Conservation (phyloP, 2,113 vertebrate genomes). For the Trematomus loennbergii region DNA sequence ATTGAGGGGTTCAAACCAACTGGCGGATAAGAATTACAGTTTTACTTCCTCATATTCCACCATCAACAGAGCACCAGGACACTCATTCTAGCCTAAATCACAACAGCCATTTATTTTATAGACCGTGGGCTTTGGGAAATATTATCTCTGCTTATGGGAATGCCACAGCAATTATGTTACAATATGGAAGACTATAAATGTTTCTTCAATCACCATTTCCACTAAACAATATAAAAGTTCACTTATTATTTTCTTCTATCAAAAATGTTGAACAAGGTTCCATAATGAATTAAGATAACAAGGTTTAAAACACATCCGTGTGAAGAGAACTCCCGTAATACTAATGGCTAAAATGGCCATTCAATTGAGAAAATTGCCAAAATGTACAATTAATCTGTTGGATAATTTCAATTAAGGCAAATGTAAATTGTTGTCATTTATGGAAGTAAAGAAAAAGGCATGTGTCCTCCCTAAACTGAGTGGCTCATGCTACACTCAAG, state of each 20-base stretch:
- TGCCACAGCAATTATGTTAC: slow-evolving; percentile 25
- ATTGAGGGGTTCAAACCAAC: slow-evolving; percentile 2
- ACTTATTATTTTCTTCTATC: slow-evolving; percentile 21
- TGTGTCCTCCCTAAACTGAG: no score
- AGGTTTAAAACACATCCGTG: slow-evolving; percentile 5
- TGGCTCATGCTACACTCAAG: no score
- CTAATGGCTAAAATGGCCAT: slow-evolving; percentile 2
- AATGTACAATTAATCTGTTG: not conserved
- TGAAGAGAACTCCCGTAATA: slow-evolving; percentile 22
- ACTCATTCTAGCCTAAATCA: slow-evolving; percentile 35
- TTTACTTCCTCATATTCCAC: slow-evolving; percentile 9
- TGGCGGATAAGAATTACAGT: not conserved
- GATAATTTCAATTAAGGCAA: not conserved
- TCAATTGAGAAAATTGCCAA: not conserved
- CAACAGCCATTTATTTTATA: slow-evolving; percentile 38
- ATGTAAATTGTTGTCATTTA: no score
- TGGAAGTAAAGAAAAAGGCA: no score
- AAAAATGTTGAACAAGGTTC: slow-evolving; percentile 14
- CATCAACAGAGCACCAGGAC: slow-evolving; percentile 26
- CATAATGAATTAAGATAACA: slow-evolving; percentile 37
- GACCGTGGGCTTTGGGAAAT: slow-evolving; percentile 8
- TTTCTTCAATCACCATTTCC: slow-evolving; percentile 39
- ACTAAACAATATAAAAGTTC: slow-evolving; percentile 19
- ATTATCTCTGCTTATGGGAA: slow-evolving; percentile 43
- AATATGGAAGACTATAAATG: slow-evolving; percentile 52